phyloP scores from a whole-genome alignment of 2,113 vertebrate species.

The Falco punctatus region DNA sequence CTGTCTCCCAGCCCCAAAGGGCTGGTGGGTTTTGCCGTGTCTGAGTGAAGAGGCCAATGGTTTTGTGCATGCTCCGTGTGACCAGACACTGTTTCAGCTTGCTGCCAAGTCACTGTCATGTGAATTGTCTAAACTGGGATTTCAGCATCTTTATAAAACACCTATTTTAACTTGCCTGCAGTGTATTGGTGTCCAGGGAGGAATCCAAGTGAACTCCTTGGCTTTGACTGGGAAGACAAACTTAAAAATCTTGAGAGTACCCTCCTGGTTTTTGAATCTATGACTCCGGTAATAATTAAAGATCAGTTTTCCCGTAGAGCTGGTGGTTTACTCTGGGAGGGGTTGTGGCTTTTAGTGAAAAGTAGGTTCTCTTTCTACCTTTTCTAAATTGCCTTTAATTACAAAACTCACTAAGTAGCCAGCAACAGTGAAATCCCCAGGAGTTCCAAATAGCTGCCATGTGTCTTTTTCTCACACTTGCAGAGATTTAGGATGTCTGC shows the following conservation, averaged over 20 bases:
- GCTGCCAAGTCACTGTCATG: background rate
- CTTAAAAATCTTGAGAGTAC: background rate
- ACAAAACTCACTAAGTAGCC: background rate
- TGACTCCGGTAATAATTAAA: background rate
- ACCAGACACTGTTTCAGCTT: background rate
- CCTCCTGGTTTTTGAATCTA: background rate
- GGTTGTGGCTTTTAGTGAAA: background rate
- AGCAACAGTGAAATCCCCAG: constrained; percentile 3
- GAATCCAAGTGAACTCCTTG: background rate
- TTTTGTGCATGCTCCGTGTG: accelerated
- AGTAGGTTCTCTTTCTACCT: constrained; percentile 30
- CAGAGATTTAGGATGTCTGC: background rate
- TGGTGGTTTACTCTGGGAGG: constrained; percentile 2
- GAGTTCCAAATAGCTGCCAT: constrained; percentile 38
- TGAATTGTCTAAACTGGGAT: background rate
- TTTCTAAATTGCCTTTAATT: constrained; percentile 51
- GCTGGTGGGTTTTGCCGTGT: background rate
- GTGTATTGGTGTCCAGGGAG: accelerated
- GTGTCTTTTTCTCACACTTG: constrained; percentile 47
- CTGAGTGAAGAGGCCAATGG: background rate
- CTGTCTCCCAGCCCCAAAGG: background rate
- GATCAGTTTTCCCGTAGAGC: background rate
- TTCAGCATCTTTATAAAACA: background rate
- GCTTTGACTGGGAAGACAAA: background rate
- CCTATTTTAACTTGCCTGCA: background rate